Conservation (phyloP, 1,140 invertebrate genomes). For the Scaptomyza hsui region DNA sequence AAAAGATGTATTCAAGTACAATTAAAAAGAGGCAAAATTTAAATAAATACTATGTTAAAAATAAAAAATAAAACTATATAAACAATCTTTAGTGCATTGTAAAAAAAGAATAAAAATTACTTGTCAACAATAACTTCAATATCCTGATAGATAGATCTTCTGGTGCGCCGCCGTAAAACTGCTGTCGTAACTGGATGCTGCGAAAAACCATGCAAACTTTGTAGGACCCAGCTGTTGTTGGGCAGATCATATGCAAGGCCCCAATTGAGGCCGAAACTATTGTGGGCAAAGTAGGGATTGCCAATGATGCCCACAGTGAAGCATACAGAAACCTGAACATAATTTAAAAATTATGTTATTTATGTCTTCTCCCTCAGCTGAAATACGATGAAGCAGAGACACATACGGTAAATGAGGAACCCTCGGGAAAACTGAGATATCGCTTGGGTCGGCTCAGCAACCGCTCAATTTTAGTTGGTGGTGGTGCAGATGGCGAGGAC, state of each 20-base stretch:
- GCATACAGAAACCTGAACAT: slow-evolving; percentile 75
- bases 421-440: slow-evolving; percentile 84
- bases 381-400: slow-evolving; percentile 3
- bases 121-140: slow-evolving; percentile 85
- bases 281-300: slow-evolving; percentile 72
- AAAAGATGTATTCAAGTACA: too few species aligned
- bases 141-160: slow-evolving; percentile 86
- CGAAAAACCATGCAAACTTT: slow-evolving; percentile 83
- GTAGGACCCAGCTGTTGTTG: slow-evolving; percentile 87
- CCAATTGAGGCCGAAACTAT: slow-evolving; percentile 86
- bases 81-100: too few species aligned
- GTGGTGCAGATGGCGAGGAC: slow-evolving; percentile 9
- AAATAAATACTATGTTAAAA: too few species aligned
- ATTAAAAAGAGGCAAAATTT: too few species aligned
- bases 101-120: slow-evolving; percentile 51
- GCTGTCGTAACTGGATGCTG: slow-evolving; percentile 83
- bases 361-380: neutral
- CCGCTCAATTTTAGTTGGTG: slow-evolving; percentile 41
- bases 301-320: slow-evolving; percentile 81
- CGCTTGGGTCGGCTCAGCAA: slow-evolving; percentile 69
- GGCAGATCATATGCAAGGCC: slow-evolving; percentile 91
- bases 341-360: slow-evolving; percentile 5
- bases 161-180: slow-evolving; percentile 85
- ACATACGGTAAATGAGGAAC: slow-evolving; percentile 82
- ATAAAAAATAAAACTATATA: too few species aligned